phyloP scores from a whole-genome alignment of 2,888 invertebrate species.

The Dione juno region DNA sequence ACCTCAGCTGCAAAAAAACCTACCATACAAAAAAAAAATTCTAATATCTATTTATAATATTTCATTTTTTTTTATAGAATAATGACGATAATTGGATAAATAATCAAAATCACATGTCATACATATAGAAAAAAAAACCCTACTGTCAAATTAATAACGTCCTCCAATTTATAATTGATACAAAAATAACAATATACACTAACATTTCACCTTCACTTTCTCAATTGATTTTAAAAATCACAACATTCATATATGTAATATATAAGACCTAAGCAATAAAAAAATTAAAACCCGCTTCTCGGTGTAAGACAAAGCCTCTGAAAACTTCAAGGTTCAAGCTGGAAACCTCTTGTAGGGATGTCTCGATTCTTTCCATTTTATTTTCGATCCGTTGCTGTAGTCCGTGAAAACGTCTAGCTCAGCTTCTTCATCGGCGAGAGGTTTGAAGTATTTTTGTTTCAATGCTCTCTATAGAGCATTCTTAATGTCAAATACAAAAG shows the following conservation, averaged over 20 bases:
- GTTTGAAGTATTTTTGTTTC: constrained; percentile 53
- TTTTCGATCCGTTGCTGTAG: constrained; percentile 78
- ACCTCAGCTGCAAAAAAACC: not conserved
- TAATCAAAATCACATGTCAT: no score
- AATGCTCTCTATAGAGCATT: constrained; percentile 44
- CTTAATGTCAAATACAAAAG: constrained; percentile 47
- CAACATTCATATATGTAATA: no score
- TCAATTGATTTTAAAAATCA: no score
- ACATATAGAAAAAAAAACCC: no score
- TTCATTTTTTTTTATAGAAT: no score
- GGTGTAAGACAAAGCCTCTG: constrained; percentile 58
- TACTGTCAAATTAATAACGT: no score
- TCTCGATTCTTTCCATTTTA: constrained; percentile 80
- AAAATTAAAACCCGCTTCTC: constrained; percentile 40
- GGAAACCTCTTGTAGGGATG: constrained; percentile 79
- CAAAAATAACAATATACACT: no score
- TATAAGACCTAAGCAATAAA: no score
- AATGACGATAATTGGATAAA: no score
- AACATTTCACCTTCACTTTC: no score
- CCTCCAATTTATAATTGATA: no score
- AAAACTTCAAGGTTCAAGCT: constrained; percentile 71
- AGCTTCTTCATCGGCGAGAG: constrained; percentile 59
- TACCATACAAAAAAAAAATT: not conserved
- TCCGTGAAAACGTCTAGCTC: constrained; percentile 76
- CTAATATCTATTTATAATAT: no score